Base-by-base conservation (phyloP, 2,113 vertebrate species). In the Prunella himalayana region DNA sequence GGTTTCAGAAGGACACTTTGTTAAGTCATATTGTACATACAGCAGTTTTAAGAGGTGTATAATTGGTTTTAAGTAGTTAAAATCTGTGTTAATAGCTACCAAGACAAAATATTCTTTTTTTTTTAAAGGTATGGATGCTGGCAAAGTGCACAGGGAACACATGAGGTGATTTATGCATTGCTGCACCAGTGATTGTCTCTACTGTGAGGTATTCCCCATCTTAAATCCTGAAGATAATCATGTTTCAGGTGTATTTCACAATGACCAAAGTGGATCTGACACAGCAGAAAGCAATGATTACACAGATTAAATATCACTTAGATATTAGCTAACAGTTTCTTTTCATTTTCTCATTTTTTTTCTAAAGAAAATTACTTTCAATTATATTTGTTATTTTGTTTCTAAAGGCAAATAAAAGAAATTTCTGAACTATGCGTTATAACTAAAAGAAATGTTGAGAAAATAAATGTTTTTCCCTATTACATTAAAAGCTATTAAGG, bases 111-210 rank as follows among this genome's bases (percentile, higher is more conserved):
- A 20, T 0, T 3, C 5, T 56, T 37, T 30, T 56, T 56, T 72
- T 7, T 53, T 33, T 25, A 10, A 56, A 73, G 13, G 1, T 8
- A 14, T 15, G 7, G 11, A 8, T 37, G 18, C 3, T 57, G 11
- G 6, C 8, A 66, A 70, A 79, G 49, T 50, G 10, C 50, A 15
- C 13, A 41, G 41, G 16, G 49, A 83, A 7, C 14, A 42, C 4
- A 15, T 4, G 2, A 2, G 0, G 8, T 27, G 5, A n/a, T 89
- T 59, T 12, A 31, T 4, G 1, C 3, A 10, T 50, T 76, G 18
- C 21, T 79, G n/a, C 47, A 17, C 6, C 24, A 37, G 4, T 51
- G 15, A 25, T 15, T 72, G 27, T 12, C 13, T 70, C 42, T 28
- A 0, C 21, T 56, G 20, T 15, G 30, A 82, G 50, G 2, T 16